Percentiles rank a stretch among this genome's conserved stretches.
phyloP scores from a whole-genome alignment of 2,113 vertebrate species.

The Pycnonotus jocosus region DNA sequence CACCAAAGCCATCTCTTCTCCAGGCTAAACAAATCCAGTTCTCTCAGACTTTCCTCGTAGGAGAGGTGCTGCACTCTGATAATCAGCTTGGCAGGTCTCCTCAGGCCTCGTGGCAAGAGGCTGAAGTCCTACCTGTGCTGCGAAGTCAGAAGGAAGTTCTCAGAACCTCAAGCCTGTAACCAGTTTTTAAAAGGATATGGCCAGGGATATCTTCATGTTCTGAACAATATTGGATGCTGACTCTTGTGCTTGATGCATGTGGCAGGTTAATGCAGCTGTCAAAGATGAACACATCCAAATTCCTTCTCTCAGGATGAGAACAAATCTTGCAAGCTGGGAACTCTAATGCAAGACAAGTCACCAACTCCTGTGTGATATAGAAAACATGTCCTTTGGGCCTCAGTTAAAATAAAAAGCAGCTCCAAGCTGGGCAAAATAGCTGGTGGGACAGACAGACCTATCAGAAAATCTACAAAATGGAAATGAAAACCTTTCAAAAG shows the following conservation, averaged over 20 bases:
- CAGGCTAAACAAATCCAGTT: background rate
- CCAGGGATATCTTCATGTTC: background rate
- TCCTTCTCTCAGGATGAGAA: background rate
- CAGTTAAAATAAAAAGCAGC: background rate
- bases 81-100: background rate
- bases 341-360: background rate
- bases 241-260: background rate
- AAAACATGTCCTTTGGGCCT: background rate
- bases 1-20: background rate
- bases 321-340: background rate
- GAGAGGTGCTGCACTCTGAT: background rate
- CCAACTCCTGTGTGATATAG: background rate
- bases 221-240: background rate
- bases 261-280: background rate
- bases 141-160: background rate
- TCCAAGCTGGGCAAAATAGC: background rate
- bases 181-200: background rate
- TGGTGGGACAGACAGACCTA: background rate
- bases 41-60: fast-evolving
- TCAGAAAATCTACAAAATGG: background rate
- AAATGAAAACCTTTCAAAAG: background rate
- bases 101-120: background rate
- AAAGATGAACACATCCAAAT: background rate
- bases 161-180: background rate
- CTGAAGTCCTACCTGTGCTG: background rate